These are phyloP conservation scores for Odontocerum albicorne DNA, from an alignment of 2,888 invertebrate genomes.

Conservation along the genomic window DNA sequence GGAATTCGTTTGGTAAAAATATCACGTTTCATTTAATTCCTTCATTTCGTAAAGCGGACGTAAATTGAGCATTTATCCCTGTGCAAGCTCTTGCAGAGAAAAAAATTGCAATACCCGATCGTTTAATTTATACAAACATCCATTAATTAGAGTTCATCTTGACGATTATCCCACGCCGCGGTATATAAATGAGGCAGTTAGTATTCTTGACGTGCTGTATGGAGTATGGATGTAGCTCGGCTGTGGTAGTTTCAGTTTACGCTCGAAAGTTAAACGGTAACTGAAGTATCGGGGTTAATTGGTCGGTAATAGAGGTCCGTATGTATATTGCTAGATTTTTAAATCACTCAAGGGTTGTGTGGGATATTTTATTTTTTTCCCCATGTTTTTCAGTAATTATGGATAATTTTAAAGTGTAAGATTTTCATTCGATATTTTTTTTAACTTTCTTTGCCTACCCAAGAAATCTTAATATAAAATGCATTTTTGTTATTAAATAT, in stretches of 20 bases:
- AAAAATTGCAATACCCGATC: slow-evolving; percentile 4
- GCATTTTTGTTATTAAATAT: no score
- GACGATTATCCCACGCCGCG: slow-evolving; percentile 29
- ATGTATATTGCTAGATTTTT: no score
- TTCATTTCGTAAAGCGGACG: background rate
- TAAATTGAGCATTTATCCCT: background rate
- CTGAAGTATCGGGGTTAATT: no score
- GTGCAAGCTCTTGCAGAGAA: background rate
- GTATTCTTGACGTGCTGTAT: slow-evolving; percentile 29
- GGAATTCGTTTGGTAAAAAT: background rate
- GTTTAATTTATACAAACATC: slow-evolving; percentile 32
- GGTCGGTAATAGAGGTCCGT: no score
- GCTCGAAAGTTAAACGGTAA: no score
- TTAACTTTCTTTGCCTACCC: no score
- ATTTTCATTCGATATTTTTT: no score
- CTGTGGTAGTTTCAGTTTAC: slow-evolving; percentile 1
- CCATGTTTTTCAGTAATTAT: no score
- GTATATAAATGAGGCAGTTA: slow-evolving; percentile 28
- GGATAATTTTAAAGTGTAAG: no score
- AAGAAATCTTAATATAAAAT: no score
- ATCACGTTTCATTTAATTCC: background rate
- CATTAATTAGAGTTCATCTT: slow-evolving; percentile 21
- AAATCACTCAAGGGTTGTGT: no score
- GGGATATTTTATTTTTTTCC: no score
- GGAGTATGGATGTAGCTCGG: slow-evolving; percentile 4